Evolutionary conservation across 2,888 invertebrate species (phyloP).

Genomic region (Lordiphosa andalusiaca): DNA sequence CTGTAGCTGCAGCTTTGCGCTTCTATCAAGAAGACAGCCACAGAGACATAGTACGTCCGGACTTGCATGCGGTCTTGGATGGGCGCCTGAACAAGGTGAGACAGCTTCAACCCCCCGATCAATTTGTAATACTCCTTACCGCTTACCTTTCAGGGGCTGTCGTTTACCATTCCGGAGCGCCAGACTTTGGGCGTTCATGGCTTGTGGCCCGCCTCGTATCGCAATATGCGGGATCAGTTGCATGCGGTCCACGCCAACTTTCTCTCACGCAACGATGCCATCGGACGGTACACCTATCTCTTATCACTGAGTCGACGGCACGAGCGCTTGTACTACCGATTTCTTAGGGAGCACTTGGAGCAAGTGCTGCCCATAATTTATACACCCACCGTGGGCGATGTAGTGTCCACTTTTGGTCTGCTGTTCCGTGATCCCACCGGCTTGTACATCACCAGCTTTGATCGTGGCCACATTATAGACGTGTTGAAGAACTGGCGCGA

Average conservation of each 20-base stretch:
- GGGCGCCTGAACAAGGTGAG: conserved; percentile 14
- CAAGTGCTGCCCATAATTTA: conserved; percentile 97
- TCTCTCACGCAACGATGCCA: conserved; percentile 88
- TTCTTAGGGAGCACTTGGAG: conserved; percentile 90
- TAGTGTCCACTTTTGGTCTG: conserved; percentile 96
- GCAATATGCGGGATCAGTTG: conserved; percentile 92
- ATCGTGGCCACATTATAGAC: conserved; percentile 34
- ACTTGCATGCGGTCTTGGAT: conserved; percentile 1
- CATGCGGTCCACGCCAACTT: conserved; percentile 89
- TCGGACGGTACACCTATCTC: conserved; percentile 95
- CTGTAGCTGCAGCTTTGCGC: not conserved
- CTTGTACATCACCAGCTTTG: conserved; percentile 83
- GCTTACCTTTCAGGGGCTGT: conserved; percentile 23
- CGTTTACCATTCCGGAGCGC: conserved; percentile 88
- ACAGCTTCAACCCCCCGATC: not conserved
- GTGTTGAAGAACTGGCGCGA: conserved; percentile 32
- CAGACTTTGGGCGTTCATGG: conserved; percentile 96
- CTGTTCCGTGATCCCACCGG: conserved; percentile 94
- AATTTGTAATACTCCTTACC: not conserved
- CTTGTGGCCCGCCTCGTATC: conserved; percentile 92
- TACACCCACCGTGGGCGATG: conserved; percentile 96
- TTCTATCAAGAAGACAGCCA: not conserved
- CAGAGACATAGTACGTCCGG: conserved; percentile 1
- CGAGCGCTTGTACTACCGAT: conserved; percentile 94
- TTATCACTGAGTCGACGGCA: conserved; percentile 90